A percentile compares a stretch with the other conserved stretches of the same genome.
Conservation (phyloP, 2,113 vertebrate species). For the Rhea americana region DNA sequence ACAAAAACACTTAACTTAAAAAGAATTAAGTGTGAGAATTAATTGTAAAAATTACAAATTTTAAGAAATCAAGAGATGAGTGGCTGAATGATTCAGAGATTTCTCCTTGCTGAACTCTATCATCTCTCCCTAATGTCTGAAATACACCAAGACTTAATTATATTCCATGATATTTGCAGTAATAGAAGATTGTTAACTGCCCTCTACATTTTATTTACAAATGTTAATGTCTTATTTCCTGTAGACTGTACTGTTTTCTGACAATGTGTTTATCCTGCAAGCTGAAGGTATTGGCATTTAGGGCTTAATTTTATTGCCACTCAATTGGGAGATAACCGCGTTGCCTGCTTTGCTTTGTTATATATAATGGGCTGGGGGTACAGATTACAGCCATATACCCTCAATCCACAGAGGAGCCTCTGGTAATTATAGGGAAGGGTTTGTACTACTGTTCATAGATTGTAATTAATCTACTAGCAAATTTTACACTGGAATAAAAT, state of each 20-base stretch:
- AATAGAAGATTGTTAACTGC: background rate
- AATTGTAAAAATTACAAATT: background rate
- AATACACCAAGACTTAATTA: background rate
- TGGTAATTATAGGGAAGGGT: background rate
- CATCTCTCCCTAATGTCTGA: background rate
- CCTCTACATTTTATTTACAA: background rate
- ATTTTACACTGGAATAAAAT: background rate
- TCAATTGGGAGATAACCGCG: constrained; percentile 8
- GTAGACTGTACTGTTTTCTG: background rate
- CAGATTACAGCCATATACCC: background rate
- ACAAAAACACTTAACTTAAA: background rate
- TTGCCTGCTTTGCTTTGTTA: constrained; percentile 11
- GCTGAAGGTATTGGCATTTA: constrained; percentile 33
- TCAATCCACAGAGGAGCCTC: background rate
- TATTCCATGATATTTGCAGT: background rate
- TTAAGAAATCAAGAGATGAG: background rate
- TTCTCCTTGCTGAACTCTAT: background rate
- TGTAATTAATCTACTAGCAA: background rate
- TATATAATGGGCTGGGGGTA: background rate
- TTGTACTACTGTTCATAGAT: background rate
- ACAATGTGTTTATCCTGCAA: constrained; percentile 1
- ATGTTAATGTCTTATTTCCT: background rate
- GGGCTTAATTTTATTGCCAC: constrained; percentile 27
- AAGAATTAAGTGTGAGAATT: background rate
- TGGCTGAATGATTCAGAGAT: background rate